These are phyloP conservation scores for Pterostichus niger DNA, from an alignment of 2,888 invertebrate genomes.

Conservation along the genomic window DNA sequence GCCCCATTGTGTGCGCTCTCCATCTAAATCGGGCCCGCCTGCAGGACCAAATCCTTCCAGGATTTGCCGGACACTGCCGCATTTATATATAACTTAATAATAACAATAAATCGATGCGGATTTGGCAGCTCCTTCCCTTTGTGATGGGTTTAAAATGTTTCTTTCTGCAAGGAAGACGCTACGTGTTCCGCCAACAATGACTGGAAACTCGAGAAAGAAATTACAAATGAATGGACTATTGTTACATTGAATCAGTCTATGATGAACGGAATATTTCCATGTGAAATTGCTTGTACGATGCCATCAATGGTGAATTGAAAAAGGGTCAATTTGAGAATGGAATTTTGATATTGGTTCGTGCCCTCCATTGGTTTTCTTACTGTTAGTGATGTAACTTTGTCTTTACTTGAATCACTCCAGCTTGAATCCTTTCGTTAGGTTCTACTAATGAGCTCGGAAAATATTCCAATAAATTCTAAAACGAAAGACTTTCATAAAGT, in stretches of 20 bases:
- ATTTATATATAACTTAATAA: constrained; percentile 60
- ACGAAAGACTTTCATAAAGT: no score
- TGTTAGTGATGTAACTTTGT: no score
- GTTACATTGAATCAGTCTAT: constrained; percentile 10
- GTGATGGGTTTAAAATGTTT: constrained; percentile 38
- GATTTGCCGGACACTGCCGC: constrained; percentile 40
- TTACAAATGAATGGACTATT: constrained; percentile 34
- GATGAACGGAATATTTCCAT: constrained; percentile 23
- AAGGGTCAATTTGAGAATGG: background rate
- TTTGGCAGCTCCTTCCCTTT: constrained; percentile 4
- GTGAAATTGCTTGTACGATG: background rate
- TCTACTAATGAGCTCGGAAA: no score
- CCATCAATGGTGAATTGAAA: background rate
- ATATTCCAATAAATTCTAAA: no score
- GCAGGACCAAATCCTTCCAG: constrained; percentile 33
- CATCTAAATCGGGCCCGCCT: background rate
- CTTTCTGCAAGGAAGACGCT: constrained; percentile 14
- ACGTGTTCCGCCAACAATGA: constrained; percentile 33
- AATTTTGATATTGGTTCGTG: no score
- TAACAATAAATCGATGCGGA: constrained; percentile 59
- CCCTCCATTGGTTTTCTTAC: no score
- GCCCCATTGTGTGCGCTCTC: constrained; percentile 40
- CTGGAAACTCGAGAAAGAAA: constrained; percentile 27
- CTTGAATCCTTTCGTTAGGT: no score
- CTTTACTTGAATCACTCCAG: no score